Conservation (phyloP, 2,113 vertebrate species). For the Cyprinodon variegatus region DNA sequence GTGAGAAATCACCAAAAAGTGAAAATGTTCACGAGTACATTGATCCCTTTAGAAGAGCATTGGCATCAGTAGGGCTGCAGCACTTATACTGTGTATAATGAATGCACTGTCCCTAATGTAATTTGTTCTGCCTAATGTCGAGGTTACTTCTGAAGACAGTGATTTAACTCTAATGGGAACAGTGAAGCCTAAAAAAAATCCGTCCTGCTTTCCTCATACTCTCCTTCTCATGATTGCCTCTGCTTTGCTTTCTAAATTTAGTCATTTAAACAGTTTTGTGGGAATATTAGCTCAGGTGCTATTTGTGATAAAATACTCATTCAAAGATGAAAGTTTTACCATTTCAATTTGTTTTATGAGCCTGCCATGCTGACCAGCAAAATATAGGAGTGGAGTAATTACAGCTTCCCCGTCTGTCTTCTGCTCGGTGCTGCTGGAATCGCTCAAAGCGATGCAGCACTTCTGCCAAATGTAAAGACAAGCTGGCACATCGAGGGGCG, state of each 20-base stretch:
- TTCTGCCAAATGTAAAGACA: conserved; percentile 55
- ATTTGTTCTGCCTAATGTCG: background rate
- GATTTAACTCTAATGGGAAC: background rate
- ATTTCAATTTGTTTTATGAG: conserved; percentile 71
- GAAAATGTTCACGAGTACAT: background rate
- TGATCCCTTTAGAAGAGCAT: background rate
- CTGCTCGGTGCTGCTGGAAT: conserved; percentile 21
- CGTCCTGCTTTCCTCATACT: background rate
- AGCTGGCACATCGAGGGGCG: conserved; percentile 38
- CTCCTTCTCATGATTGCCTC: background rate
- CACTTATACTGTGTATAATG: background rate
- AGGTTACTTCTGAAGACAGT: background rate
- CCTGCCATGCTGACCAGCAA: conserved; percentile 68
- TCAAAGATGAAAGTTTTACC: conserved; percentile 49
- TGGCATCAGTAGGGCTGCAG: background rate
- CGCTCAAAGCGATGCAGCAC: conserved; percentile 25
- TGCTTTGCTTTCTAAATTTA: background rate
- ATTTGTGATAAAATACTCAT: background rate
- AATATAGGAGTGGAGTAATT: conserved; percentile 63
- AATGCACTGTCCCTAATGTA: background rate
- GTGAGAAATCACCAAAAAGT: background rate
- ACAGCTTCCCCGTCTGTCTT: conserved; percentile 31
- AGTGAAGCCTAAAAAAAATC: background rate
- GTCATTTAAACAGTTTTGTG: background rate
- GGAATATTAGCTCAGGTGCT: background rate